A percentile compares a stretch with the other conserved stretches of the same genome.
These are phyloP conservation scores for Drosophila neutralis DNA, from an alignment of 2,888 invertebrate species.

Conservation along the genomic window DNA sequence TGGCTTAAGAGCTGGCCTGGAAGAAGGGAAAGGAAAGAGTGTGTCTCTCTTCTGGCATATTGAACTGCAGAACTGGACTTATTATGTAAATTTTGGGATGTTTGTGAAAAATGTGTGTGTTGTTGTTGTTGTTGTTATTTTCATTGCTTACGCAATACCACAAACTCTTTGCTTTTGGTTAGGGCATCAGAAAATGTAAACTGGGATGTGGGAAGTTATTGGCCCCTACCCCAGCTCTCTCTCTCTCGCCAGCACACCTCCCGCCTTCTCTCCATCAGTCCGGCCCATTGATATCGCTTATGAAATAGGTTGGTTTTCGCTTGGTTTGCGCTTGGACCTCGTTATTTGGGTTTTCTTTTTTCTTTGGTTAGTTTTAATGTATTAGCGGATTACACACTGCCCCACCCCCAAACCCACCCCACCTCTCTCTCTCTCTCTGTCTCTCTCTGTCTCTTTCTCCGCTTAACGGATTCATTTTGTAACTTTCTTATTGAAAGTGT, in stretches of 20 bases:
- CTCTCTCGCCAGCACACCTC: not conserved
- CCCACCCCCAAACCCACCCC: not conserved
- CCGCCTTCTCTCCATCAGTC: not conserved
- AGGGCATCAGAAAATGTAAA: slow-evolving; percentile 28
- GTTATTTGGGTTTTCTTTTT: slow-evolving; percentile 16
- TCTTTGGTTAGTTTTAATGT: slow-evolving; percentile 14
- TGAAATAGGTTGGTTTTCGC: slow-evolving; percentile 51
- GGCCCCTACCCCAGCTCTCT: not conserved
- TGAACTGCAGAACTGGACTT: slow-evolving; percentile 46
- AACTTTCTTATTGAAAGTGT: slow-evolving; percentile 75
- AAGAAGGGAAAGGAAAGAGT: not conserved
- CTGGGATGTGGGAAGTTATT: slow-evolving; percentile 25
- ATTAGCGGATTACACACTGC: slow-evolving; percentile 37
- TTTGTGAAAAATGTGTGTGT: slow-evolving; percentile 31
- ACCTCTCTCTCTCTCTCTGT: not conserved
- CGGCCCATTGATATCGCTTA: slow-evolving; percentile 37
- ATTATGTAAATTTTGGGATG: slow-evolving; percentile 38
- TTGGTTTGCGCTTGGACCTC: slow-evolving; percentile 34
- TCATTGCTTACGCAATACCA: slow-evolving; percentile 45
- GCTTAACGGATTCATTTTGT: slow-evolving; percentile 58
- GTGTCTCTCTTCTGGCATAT: slow-evolving; percentile 20
- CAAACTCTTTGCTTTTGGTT: slow-evolving; percentile 4
- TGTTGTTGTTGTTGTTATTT: not conserved
- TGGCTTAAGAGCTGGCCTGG: not conserved
- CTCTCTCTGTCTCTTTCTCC: not conserved